Base-by-base conservation (phyloP, 2,888 invertebrate genomes). In the Brassicogethes aeneus region DNA sequence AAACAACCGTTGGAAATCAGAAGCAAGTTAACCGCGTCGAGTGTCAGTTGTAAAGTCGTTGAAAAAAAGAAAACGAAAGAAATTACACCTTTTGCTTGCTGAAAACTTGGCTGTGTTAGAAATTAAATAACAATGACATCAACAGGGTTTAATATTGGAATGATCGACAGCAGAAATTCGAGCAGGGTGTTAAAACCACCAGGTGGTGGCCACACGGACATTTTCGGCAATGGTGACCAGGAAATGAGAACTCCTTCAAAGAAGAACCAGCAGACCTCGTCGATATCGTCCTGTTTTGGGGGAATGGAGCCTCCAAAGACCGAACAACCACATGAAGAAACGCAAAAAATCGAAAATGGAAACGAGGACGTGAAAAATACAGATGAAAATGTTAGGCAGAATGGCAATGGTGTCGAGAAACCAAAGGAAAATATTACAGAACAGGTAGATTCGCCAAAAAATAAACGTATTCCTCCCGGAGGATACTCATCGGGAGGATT, bases 131-230 rank as follows among this genome's bases (percentile, higher is more conserved):
- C n/a, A 37, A 62, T 60, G 60, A 55, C 54, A 46, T 60, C 59
- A 2, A 56, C 58, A 12, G 49, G 50, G 17, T 41, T 53, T 37
- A 58, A 54, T 42, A 46, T 23, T 23, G 23, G 23, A 5, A 5
- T 23, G 23, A 10, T 10, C 55, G 54, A 54, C 5, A 56, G 51
- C 16, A 62, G 59, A 41, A 57, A 52, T 36, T 65, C 65, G 16
- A 64, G 62, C 56, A 69, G 72, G 51, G 69, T 73, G 35, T 53
- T 70, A 42, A 69, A 68, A 52, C 70, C 70, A 34, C 70, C 70
- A 41, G 71, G 71, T 47, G 71, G 71, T 47, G 69, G 67, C 33
- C 64, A 69, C 41, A 64, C 64, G 42, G 68, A 70, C 49, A 65
- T 69, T 50, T 70, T 71, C 48, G 55, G 46, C 2, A 41, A 41